Conservation (phyloP, 2,888 invertebrate species). For the Calliopum simillimum region DNA sequence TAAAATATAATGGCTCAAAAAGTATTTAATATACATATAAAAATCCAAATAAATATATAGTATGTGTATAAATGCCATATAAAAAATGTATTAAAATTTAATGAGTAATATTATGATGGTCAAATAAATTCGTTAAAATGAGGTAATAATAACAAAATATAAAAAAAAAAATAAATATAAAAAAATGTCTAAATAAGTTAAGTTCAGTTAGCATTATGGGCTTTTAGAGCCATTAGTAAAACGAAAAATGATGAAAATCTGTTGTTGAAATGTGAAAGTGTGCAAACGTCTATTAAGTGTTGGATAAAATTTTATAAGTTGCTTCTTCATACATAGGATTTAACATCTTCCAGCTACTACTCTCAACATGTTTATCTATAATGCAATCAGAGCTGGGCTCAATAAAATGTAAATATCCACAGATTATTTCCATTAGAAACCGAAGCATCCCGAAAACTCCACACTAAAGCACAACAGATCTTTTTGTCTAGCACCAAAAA, state of each 20-base stretch:
- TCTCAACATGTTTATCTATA: conserved; percentile 49
- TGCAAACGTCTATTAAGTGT: not conserved
- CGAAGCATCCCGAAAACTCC: too few species aligned
- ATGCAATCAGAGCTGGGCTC: conserved; percentile 49
- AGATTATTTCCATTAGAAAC: not conserved
- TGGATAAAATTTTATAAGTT: too few species aligned
- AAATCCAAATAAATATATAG: too few species aligned
- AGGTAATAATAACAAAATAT: not conserved
- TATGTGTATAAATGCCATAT: too few species aligned
- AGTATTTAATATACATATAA: too few species aligned
- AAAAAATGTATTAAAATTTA: too few species aligned
- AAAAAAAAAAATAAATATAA: not conserved
- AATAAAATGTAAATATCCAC: conserved; percentile 52
- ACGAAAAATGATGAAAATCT: not conserved
- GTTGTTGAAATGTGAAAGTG: conserved; percentile 21
- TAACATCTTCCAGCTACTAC: not conserved
- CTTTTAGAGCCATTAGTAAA: not conserved
- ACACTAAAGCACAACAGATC: too few species aligned
- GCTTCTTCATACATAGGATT: too few species aligned
- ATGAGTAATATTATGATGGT: too few species aligned
- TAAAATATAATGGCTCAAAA: too few species aligned
- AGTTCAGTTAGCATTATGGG: not conserved
- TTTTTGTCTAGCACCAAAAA: too few species aligned
- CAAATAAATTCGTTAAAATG: too few species aligned
- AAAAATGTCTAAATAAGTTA: not conserved